Evolutionary conservation across 2,888 invertebrate species (phyloP).

Genomic region (Idaea biselata): DNA sequence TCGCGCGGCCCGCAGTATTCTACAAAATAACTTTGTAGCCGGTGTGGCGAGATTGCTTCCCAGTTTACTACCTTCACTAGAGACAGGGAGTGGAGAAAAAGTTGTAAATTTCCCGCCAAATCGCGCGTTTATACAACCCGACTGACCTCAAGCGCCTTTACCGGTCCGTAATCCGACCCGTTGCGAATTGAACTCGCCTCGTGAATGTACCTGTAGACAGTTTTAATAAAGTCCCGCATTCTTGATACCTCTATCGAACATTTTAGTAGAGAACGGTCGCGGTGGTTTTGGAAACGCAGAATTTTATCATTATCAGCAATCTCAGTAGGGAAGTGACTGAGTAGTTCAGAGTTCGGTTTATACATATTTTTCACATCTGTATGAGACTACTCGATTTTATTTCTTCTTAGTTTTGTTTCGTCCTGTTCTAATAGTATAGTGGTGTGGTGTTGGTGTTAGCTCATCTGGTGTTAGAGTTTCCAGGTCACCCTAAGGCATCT

Average conservation of each 20-base stretch:
- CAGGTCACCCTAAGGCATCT: no score
- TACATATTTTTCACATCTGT: not conserved
- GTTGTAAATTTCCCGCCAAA: slow-evolving; percentile 76
- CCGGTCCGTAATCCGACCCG: slow-evolving; percentile 54
- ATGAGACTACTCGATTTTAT: not conserved
- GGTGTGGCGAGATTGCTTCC: slow-evolving; percentile 68
- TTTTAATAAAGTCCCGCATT: slow-evolving; percentile 45
- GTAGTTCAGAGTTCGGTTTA: not conserved
- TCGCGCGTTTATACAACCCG: slow-evolving; percentile 71
- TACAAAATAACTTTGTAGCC: slow-evolving; percentile 68
- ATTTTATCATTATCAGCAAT: not conserved
- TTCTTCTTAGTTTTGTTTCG: no score
- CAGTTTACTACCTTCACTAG: slow-evolving; percentile 67
- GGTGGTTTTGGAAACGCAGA: not conserved
- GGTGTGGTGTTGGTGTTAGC: no score
- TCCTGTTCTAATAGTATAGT: no score
- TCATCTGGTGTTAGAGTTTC: no score
- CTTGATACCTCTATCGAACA: slow-evolving; percentile 27
- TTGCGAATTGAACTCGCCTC: slow-evolving; percentile 58
- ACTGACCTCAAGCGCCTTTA: slow-evolving; percentile 65
- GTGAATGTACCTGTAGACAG: slow-evolving; percentile 38
- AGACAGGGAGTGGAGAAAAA: slow-evolving; percentile 65
- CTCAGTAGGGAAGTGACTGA: not conserved
- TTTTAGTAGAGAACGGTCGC: slow-evolving; percentile 5
- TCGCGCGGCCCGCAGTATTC: slow-evolving; percentile 70